phyloP scores from a whole-genome alignment of 2,888 invertebrate genomes.

The Lycocerus yunnanus region DNA sequence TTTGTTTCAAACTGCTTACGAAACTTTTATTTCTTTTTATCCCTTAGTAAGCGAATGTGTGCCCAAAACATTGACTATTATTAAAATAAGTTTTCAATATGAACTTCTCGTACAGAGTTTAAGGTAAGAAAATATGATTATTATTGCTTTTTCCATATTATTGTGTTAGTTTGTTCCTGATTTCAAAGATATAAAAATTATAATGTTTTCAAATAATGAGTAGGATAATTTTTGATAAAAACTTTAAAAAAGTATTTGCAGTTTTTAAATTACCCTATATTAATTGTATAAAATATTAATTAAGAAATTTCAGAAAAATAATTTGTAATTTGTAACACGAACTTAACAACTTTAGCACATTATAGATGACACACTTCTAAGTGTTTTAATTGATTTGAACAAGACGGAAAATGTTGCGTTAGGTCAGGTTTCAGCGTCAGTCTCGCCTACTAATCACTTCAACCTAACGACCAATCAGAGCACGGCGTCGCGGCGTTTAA shows the following conservation, averaged over 20 bases:
- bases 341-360: neutral
- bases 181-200: neutral
- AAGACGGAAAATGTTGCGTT: conserved; percentile 46
- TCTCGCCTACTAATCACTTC: conserved; percentile 43
- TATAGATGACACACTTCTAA: conserved; percentile 33
- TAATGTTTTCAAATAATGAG: neutral
- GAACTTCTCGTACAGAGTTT: neutral
- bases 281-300: neutral
- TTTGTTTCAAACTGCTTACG: neutral
- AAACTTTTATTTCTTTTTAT: neutral
- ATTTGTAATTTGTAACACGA: neutral
- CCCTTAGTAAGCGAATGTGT: conserved; percentile 4
- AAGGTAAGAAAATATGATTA: neutral
- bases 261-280: neutral
- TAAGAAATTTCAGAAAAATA: neutral
- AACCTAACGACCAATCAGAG: conserved; percentile 43
- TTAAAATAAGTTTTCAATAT: neutral
- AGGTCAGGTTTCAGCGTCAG: conserved; percentile 45
- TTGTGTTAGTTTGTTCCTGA: neutral
- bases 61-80: neutral
- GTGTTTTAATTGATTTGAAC: conserved; percentile 43
- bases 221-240: neutral
- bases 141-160: neutral
- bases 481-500: conserved; percentile 45
- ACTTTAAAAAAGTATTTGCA: neutral